Evolutionary conservation across 2,797 vertebrate species (phyloP).

Genomic region (Poeciliopsis gracilis): DNA sequence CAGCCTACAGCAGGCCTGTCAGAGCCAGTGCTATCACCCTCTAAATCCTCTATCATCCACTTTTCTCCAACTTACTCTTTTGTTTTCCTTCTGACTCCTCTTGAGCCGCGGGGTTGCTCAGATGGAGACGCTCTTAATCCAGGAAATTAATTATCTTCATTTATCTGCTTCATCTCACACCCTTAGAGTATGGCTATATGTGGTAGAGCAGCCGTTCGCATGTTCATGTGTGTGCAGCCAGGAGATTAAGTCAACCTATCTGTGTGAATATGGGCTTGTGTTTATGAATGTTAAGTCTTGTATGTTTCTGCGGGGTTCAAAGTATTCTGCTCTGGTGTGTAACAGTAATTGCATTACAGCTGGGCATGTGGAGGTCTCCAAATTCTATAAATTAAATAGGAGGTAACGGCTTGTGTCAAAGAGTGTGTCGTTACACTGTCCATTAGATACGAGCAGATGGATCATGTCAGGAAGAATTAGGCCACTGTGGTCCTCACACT

Average conservation of each 20-base stretch:
- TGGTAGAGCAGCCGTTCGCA: constrained; percentile 25
- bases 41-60: constrained; percentile 58
- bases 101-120: constrained; percentile 54
- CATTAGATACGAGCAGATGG: constrained; percentile 69
- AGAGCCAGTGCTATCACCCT: constrained; percentile 59
- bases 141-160: constrained; percentile 73
- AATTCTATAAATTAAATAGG: constrained; percentile 70
- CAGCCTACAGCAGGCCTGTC: constrained; percentile 67
- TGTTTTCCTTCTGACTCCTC: constrained; percentile 46
- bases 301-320: constrained; percentile 40
- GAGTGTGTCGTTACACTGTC: constrained; percentile 45
- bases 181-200: constrained; percentile 46
- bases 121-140: constrained; percentile 64
- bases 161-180: constrained; percentile 70
- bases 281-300: constrained; percentile 25
- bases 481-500: constrained; percentile 34
- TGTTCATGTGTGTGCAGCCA: constrained; percentile 19
- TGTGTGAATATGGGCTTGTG: constrained; percentile 22
- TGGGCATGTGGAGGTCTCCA: constrained; percentile 44
- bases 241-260: constrained; percentile 19
- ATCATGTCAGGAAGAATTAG: constrained; percentile 67
- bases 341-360: constrained; percentile 56
- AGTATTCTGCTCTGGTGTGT: constrained; percentile 39
- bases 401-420: constrained; percentile 45
- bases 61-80: constrained; percentile 37